A percentile compares a stretch with the other conserved stretches of the same genome.
These are phyloP conservation scores for Aphidius gifuensis DNA, from an alignment of 1,140 invertebrate species.

Conservation along the genomic window DNA sequence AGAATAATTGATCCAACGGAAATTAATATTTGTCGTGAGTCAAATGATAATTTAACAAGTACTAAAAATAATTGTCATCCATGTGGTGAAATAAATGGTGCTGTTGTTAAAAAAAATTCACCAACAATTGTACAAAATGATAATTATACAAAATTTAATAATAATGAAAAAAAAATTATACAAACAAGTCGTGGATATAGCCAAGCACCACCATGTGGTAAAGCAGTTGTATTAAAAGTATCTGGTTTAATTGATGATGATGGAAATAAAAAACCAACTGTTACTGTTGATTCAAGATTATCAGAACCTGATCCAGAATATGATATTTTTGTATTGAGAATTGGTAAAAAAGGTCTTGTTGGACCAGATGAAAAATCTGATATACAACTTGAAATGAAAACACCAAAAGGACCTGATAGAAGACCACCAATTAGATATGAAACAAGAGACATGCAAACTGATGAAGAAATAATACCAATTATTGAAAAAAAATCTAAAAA, in stretches of 20 bases:
- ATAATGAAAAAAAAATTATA: constrained; percentile 21
- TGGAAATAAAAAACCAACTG: constrained; percentile 30
- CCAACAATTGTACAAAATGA: not conserved
- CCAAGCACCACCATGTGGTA: constrained; percentile 36
- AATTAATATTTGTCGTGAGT: constrained; percentile 22
- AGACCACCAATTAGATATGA: constrained; percentile 45
- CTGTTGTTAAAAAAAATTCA: not conserved
- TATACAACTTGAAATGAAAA: constrained; percentile 50
- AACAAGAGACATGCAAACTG: constrained; percentile 48
- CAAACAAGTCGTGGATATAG: constrained; percentile 33
- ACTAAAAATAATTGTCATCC: constrained; percentile 1
- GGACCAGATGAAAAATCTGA: constrained; percentile 47
- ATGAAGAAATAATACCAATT: constrained; percentile 25
- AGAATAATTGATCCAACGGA: constrained; percentile 25
- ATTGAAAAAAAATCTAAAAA: constrained; percentile 5
- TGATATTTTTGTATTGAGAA: constrained; percentile 49
- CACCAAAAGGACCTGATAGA: constrained; percentile 44
- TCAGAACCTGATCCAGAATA: constrained; percentile 32
- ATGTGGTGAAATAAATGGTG: constrained; percentile 6
- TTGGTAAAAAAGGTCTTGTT: constrained; percentile 51
- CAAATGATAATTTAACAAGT: constrained; percentile 1
- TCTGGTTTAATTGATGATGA: constrained; percentile 35
- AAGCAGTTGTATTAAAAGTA: constrained; percentile 48
- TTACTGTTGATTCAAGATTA: constrained; percentile 36
- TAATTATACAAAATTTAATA: not conserved